These are phyloP conservation scores for Micropoecilia bifurca DNA, from an alignment of 2,797 vertebrate species.

Conservation along the genomic window DNA sequence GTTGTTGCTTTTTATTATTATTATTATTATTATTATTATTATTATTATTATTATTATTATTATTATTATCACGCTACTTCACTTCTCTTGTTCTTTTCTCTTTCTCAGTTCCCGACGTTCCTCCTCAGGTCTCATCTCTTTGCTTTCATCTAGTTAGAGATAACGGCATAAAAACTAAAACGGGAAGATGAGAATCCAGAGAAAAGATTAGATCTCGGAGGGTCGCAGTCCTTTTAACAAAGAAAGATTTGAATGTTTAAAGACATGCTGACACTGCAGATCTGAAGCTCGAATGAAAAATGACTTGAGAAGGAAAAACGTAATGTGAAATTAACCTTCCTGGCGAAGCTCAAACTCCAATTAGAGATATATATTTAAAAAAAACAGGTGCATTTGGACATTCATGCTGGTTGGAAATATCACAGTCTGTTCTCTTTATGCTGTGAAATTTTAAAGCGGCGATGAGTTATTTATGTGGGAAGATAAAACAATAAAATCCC, in stretches of 20 bases:
- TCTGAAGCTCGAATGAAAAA: slow-evolving; percentile 4
- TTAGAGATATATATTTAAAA: background rate
- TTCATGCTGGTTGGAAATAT: background rate
- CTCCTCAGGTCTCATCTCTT: slow-evolving; percentile 7
- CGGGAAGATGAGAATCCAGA: slow-evolving; percentile 20
- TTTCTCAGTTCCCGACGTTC: slow-evolving; percentile 23
- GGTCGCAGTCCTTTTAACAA: slow-evolving; percentile 16
- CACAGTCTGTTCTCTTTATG: background rate
- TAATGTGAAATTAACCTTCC: slow-evolving; percentile 8
- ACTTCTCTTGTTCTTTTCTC: slow-evolving; percentile 7
- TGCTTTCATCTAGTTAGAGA: slow-evolving; percentile 16
- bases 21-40: background rate
- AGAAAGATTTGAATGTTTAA: background rate
- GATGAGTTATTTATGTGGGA: slow-evolving; percentile 27
- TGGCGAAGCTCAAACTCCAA: slow-evolving; percentile 15
- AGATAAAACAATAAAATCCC: slow-evolving; percentile 29
- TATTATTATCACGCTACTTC: slow-evolving; percentile 1
- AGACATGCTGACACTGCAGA: slow-evolving; percentile 7
- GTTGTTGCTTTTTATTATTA: background rate
- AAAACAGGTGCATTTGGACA: background rate
- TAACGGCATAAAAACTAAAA: slow-evolving; percentile 33
- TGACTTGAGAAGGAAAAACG: background rate
- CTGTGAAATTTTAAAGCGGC: slow-evolving; percentile 26
- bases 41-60: background rate
- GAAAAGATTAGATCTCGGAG: slow-evolving; percentile 29